These are phyloP conservation scores for Zenarchopterus dispar DNA, from an alignment of 2,797 vertebrate genomes.

Conservation along the genomic window DNA sequence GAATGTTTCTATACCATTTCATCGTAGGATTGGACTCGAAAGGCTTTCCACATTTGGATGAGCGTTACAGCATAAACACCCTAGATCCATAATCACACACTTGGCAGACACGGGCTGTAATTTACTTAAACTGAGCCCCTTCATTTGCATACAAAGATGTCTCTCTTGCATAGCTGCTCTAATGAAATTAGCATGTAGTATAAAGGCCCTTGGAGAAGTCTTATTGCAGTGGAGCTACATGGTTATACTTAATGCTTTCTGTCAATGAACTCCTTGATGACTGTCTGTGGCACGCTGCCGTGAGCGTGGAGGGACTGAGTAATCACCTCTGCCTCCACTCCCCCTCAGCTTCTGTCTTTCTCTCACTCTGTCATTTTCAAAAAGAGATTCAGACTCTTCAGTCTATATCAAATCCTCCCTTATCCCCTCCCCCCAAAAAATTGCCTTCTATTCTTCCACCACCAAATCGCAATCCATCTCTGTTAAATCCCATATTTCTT, in stretches of 20 bases:
- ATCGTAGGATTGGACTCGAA: conserved; percentile 29
- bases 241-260: conserved; percentile 69
- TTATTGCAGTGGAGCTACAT: conserved; percentile 54
- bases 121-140: conserved; percentile 67
- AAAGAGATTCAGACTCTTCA: conserved; percentile 5
- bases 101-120: conserved; percentile 62
- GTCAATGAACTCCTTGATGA: conserved; percentile 51
- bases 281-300: conserved; percentile 39
- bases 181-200: conserved; percentile 75
- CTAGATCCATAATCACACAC: conserved; percentile 64
- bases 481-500: conserved; percentile 20
- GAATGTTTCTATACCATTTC: conserved; percentile 11
- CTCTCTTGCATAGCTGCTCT: conserved; percentile 68
- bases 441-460: not conserved
- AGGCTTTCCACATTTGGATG: conserved; percentile 41
- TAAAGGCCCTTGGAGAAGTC: conserved; percentile 57
- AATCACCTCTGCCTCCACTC: conserved; percentile 9
- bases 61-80: conserved; percentile 53
- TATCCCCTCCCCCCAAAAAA: not conserved
- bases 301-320: conserved; percentile 44
- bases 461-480: conserved; percentile 19
- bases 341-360: not conserved
- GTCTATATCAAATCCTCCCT: conserved; percentile 10
- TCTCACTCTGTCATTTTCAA: conserved; percentile 15
- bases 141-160: conserved; percentile 79